Evolutionary conservation across 2,888 invertebrate genomes (phyloP), one percentile per base, ranked within the genome.

Genomic region (Aplocera efformata): DNA sequence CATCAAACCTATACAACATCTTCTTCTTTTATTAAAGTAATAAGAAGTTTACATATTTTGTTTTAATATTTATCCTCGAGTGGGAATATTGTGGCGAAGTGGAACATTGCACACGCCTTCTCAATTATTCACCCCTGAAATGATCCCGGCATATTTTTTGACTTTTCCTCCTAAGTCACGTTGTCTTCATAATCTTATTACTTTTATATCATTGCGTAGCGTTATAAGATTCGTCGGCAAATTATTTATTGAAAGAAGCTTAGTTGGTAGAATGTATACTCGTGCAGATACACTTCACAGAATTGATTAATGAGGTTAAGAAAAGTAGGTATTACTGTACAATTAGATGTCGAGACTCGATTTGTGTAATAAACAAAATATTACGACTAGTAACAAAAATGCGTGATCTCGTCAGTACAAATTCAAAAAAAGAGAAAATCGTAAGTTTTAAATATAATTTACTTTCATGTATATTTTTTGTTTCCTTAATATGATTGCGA

Each of bases 81-180:
- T 42, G 39, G 43, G 36, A 31, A 41, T 39, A 32, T 42, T 42
- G 47, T 37, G 35, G 37, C 29, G 27, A 37, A 7, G 23, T 31
- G 20, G 22, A 40, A 44, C 32, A 38, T 38, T 36, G 33, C 20
- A 36, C 42, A 40, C 40, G 47, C 39, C 30, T 30, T 2, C 32
- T 17, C 49, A 7, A 52, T 49, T 52, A 49, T 42, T 52, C 47
- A 49, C 34, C 36, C 37, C 31, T 10, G 31, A 41, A 35, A 23
- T 17, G 22, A 38, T 31, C 37, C 37, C 26, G 27, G 30, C 39
- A 36, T 42, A 42, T 44, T 47, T 20, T 13, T 44, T 32, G 27
- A 29, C 10, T 35, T 42, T 36, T 41, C 31, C 25, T 38, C 33
- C 21, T 32, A 30, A 23, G 10, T 41, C 7, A 6, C 24, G 20